phyloP scores from a whole-genome alignment of 2,113 vertebrate genomes.

The chimpanzee (Pan troglodytes) region DNA sequence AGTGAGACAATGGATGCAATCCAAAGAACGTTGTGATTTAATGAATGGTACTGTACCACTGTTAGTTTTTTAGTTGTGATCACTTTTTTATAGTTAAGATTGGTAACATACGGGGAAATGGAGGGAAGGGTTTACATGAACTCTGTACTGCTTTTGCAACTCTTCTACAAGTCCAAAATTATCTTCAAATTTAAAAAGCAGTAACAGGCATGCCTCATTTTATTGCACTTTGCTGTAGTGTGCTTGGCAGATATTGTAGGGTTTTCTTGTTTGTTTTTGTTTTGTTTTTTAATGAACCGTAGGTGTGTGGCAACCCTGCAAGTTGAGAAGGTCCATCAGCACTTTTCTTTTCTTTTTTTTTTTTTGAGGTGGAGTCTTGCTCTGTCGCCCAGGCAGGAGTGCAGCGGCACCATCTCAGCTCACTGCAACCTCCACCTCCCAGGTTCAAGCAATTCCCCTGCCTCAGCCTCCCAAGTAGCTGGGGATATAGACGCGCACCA shows the following conservation, averaged over 20 bases:
- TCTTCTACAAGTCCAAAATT: neutral
- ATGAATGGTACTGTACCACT: rapidly evolving
- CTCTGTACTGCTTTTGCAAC: too few species aligned
- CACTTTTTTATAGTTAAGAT: neutral
- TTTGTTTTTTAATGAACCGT: neutral
- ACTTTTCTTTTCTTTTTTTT: neutral
- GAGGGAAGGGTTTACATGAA: neutral
- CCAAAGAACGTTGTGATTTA: neutral
- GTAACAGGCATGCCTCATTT: neutral
- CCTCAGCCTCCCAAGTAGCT: neutral
- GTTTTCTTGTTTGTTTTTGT: too few species aligned
- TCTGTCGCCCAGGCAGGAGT: neutral
- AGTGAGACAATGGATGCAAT: neutral
- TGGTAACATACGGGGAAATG: neutral
- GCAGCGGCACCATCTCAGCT: neutral
- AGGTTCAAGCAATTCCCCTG: neutral
- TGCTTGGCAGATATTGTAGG: neutral
- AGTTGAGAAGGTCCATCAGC: too few species aligned
- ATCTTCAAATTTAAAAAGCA: neutral
- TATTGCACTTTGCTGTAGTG: neutral
- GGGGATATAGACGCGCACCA: neutral
- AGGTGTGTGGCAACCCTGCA: neutral
- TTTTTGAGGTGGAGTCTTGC: neutral
- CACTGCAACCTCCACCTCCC: neutral
- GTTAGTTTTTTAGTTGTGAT: neutral